Base-by-base conservation (phyloP, 2,797 vertebrate species). In the Eulemur rubriventer region DNA sequence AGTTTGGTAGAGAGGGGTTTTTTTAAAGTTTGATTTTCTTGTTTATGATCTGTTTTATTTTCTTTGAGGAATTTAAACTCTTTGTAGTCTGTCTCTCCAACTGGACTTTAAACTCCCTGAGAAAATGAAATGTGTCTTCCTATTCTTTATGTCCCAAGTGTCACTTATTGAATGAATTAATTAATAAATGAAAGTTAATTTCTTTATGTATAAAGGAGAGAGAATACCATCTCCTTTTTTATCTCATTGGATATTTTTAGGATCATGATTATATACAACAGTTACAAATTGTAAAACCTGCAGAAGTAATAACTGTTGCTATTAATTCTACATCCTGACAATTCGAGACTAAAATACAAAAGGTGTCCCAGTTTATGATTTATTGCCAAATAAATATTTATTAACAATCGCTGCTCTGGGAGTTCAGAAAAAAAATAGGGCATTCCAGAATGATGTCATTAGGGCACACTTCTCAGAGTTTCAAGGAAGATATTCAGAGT, bases 301-400 rank as follows among this genome's bases (percentile, higher is more conserved):
- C 9, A 82, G 11, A 87, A 89, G 5, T 79, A 8, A 52, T 59
- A 22, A 14, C 35, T 22, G 1, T 46, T 75, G 30, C 18, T 92
- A 50, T 82, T 75, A 86, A 85, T 95, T 92, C 61, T 79, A n/a
- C 38, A 78, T 57, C 12, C 22, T n/a, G 88, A 75, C 26, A 97
- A 70, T 55, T 88, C 73, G 88, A 96, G 13, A 85, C 18, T 78
- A 86, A 80, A 92, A 65, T 75, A 76, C 22, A 41, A 94, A 85
- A 91, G 11, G 1, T 70, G 28, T 63, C 24, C 35, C 26, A 57
- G 2, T 73, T 72, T 85, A 73, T 88, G 57, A 95, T 81, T 85
- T 91, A 91, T 94, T 86, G 52, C 18, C 72, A 76, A 96, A 24
- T 80, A 48, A 97, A 86, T 95, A 91, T 90, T 92, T 97, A 89